Evolutionary conservation across 2,797 vertebrate species (phyloP).

Genomic region (Mormyrops boulengeri): DNA sequence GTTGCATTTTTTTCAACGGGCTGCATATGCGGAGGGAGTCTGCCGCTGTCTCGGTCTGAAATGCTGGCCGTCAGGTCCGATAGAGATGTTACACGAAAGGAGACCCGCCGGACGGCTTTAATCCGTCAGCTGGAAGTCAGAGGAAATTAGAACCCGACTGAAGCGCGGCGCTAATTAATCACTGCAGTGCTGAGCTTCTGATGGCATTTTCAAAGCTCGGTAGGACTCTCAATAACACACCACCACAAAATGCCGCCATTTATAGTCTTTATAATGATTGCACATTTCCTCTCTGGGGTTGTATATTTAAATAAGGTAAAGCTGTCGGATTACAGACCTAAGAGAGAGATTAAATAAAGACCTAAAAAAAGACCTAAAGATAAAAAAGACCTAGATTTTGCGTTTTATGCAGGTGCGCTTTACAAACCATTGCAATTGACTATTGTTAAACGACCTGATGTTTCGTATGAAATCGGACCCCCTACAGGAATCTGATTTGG

Average conservation of each 20-base stretch:
- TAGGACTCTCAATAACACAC: constrained; percentile 57
- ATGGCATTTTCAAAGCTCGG: constrained; percentile 62
- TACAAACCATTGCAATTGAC: not conserved
- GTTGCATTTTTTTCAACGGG: not conserved
- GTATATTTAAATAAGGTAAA: not conserved
- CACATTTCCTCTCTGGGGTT: not conserved
- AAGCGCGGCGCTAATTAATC: constrained; percentile 65
- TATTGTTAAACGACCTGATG: not conserved
- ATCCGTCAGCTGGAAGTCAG: constrained; percentile 37
- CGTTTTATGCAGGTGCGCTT: not conserved
- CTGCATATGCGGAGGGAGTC: not conserved
- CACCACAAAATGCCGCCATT: not conserved
- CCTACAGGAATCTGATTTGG: not conserved
- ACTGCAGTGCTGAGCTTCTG: constrained; percentile 62
- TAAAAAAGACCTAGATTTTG: not conserved
- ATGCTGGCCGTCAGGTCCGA: not conserved
- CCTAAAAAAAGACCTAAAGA: no score
- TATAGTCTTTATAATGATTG: not conserved
- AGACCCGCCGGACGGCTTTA: not conserved
- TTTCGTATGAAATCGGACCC: not conserved
- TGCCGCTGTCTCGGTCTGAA: not conserved
- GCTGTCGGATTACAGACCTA: not conserved
- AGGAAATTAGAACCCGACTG: constrained; percentile 58
- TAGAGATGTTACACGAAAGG: not conserved
- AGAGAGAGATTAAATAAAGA: no score